Conservation (phyloP, 2,888 invertebrate genomes). For the Meliscaeva auricollis region DNA sequence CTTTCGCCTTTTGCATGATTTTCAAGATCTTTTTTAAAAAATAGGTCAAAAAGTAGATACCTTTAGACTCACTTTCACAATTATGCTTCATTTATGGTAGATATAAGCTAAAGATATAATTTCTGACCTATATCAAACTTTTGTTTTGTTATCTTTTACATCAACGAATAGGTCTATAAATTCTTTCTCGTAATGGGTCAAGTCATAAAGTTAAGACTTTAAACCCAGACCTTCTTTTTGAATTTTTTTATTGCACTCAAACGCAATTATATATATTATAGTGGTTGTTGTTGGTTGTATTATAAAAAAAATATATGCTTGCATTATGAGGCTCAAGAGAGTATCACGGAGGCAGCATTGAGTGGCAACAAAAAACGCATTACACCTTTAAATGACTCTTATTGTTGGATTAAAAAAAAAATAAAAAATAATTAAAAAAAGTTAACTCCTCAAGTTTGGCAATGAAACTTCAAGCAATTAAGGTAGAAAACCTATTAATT, state of each 20-base stretch:
- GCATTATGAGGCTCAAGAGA: too few relatives aligned
- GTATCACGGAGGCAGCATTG: not conserved
- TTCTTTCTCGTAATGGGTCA: constrained; percentile 16
- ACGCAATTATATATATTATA: not conserved
- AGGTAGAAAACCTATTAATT: not conserved
- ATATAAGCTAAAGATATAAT: not conserved
- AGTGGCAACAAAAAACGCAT: not conserved
- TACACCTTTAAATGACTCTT: not conserved
- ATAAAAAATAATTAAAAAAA: not conserved
- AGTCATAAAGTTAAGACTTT: constrained; percentile 11
- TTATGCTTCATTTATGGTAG: not conserved
- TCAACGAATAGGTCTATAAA: constrained; percentile 10
- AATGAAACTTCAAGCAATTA: constrained; percentile 28
- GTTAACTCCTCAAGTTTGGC: constrained; percentile 9
- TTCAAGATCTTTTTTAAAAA: not conserved
- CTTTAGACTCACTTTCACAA: constrained; percentile 2
- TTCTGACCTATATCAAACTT: constrained; percentile 18
- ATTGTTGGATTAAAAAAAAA: not conserved
- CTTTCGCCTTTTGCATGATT: not conserved
- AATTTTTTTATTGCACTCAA: constrained; percentile 29
- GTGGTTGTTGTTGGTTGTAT: too few relatives aligned
- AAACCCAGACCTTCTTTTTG: constrained; percentile 14
- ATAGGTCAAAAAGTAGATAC: not conserved
- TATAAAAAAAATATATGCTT: too few relatives aligned
- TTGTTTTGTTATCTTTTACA: constrained; percentile 1